phyloP scores from a whole-genome alignment of 2,797 vertebrate genomes.

The Toxotes lorentzi region DNA sequence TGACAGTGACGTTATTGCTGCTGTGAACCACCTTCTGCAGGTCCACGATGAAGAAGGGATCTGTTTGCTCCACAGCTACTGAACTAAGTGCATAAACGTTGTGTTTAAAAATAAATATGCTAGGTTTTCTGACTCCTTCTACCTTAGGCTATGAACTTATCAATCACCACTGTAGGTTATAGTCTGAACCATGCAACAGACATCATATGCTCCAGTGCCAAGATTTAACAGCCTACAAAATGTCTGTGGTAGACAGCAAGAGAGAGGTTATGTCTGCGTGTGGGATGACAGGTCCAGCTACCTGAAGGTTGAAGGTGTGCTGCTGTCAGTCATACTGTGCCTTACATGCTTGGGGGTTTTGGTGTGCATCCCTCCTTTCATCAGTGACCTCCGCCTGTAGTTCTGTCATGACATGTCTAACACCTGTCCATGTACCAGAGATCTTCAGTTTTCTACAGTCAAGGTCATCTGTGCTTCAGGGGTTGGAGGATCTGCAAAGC shows the following conservation, averaged over 20 bases:
- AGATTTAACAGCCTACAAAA: conserved; percentile 9
- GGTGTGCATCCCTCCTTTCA: neutral
- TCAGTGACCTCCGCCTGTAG: conserved; percentile 40
- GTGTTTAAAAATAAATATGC: too few species aligned
- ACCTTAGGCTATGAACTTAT: too few species aligned
- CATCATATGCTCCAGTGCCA: conserved; percentile 9
- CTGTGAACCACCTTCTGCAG: too few species aligned
- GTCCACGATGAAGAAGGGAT: too few species aligned
- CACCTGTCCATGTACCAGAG: conserved; percentile 40
- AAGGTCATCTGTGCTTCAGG: conserved; percentile 57
- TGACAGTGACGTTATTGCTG: too few species aligned
- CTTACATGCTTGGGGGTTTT: conserved; percentile 25
- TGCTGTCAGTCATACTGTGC: conserved; percentile 45
- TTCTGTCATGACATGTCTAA: conserved; percentile 29
- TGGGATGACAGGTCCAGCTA: conserved; percentile 40
- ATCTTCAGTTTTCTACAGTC: conserved; percentile 30
- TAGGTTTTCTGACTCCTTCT: too few species aligned
- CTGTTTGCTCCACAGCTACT: too few species aligned
- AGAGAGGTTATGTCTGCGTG: conserved; percentile 17
- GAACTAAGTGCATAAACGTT: too few species aligned
- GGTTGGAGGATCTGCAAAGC: conserved; percentile 30
- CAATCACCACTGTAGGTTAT: neutral
- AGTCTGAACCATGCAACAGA: conserved; percentile 5
- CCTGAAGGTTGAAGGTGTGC: conserved; percentile 35
- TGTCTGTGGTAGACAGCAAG: neutral